Evolutionary conservation across 2,113 vertebrate genomes (phyloP).

Genomic region (Peucedramus taeniatus): DNA sequence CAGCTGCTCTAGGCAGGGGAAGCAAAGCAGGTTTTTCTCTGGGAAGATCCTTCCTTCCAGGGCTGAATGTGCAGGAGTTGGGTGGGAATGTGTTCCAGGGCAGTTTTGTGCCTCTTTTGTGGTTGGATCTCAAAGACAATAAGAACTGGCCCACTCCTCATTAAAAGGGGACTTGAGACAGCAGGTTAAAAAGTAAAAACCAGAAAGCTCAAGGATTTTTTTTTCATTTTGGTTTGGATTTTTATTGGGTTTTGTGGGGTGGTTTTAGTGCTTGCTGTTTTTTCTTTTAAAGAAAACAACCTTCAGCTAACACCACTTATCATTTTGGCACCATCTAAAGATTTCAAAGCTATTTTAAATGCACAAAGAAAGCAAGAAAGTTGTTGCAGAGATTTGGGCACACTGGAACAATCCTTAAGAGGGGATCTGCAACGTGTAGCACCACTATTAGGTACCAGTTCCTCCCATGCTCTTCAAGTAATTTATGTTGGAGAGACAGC

Average conservation of each 20-base stretch:
- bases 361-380: background rate
- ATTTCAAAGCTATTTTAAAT: background rate
- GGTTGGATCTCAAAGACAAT: background rate
- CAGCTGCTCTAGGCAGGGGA: background rate
- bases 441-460: background rate
- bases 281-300: background rate
- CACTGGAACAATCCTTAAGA: background rate
- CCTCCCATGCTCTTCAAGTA: background rate
- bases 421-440: background rate
- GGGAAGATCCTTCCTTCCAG: background rate
- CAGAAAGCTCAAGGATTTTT: background rate
- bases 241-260: background rate
- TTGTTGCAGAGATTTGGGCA: background rate
- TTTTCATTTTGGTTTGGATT: background rate
- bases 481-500: constrained; percentile 30
- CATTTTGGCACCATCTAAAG: background rate
- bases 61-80: background rate
- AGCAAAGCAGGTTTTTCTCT: background rate
- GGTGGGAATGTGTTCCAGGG: background rate
- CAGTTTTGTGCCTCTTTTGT: background rate
- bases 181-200: background rate
- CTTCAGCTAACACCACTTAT: background rate
- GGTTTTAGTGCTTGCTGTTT: background rate
- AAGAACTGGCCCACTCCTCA: background rate
- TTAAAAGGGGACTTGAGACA: background rate